Percentiles rank a stretch among this genome's conserved stretches.
phyloP scores from a whole-genome alignment of 92 coral and sea anemone species.

The Palythoa caribaeorum region DNA sequence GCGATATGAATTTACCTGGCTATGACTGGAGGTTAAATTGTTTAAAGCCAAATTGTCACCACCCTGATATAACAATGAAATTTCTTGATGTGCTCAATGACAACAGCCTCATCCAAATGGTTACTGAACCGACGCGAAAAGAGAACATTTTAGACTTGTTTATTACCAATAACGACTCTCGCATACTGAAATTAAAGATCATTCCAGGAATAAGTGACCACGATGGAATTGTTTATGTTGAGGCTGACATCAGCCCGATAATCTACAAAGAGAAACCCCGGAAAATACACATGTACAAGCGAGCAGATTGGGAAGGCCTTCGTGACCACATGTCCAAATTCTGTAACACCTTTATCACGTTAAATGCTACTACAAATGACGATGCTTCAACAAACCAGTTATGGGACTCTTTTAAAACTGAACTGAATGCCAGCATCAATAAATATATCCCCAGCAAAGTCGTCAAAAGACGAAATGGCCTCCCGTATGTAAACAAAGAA shows the following conservation, averaged over 20 bases:
- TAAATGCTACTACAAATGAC: background rate
- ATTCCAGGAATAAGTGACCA: conserved; percentile 30
- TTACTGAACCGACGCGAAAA: conserved; percentile 16
- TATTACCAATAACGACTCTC: conserved; percentile 16
- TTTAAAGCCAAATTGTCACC: background rate
- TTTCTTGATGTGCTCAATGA: conserved; percentile 21
- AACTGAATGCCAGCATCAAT: conserved; percentile 33
- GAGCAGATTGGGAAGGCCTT: conserved; percentile 33
- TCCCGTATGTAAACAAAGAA: too few relatives aligned
- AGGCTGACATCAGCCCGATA: conserved; percentile 37
- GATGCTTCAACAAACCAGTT: conserved; percentile 27
- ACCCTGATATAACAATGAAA: background rate
- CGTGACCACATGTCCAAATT: conserved; percentile 27
- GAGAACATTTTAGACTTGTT: background rate
- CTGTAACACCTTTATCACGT: conserved; percentile 11
- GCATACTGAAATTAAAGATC: background rate
- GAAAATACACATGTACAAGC: conserved; percentile 9
- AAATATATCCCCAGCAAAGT: conserved; percentile 32
- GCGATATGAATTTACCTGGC: background rate
- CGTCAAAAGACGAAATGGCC: conserved; percentile 12
- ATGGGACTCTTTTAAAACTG: conserved; percentile 31
- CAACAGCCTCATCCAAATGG: conserved; percentile 22
- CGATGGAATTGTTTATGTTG: background rate
- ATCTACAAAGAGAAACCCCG: conserved; percentile 42
- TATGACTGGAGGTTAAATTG: background rate